phyloP scores from a whole-genome alignment of 23 tunicate genomes.

The Trididemnum miniatum region DNA sequence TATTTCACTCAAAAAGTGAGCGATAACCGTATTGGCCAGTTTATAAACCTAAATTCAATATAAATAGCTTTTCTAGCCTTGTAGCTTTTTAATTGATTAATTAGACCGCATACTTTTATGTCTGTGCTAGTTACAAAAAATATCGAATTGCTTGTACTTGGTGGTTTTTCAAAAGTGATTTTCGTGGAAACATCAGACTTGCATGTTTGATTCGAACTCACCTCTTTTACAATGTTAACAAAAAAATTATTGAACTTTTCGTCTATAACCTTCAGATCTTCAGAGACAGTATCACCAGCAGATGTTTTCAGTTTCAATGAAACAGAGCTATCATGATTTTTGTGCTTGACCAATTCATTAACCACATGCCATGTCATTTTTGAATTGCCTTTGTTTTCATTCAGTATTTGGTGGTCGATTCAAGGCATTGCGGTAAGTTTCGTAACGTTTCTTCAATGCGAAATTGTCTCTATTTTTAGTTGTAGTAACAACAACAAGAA shows the following conservation, averaged over 20 bases:
- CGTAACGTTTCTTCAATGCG: not conserved
- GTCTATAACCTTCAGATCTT: not conserved
- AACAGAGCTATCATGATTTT: not conserved
- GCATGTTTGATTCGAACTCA: not conserved
- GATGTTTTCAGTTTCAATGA: not conserved
- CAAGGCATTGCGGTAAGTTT: not conserved
- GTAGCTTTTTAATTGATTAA: not conserved
- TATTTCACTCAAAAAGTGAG: too few relatives aligned
- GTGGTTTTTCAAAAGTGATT: too few relatives aligned
- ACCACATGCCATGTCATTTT: not conserved
- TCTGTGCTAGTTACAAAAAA: not conserved
- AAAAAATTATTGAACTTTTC: slow-evolving; percentile 18
- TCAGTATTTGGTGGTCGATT: slow-evolving; percentile 2
- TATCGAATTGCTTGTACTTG: not conserved
- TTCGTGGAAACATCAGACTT: not conserved
- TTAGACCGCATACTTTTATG: not conserved
- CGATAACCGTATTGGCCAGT: too few relatives aligned
- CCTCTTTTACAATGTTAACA: slow-evolving; percentile 1
- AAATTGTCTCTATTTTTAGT: too few relatives aligned
- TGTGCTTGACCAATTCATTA: slow-evolving; percentile 4
- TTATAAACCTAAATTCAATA: slow-evolving; percentile 5
- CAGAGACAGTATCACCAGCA: not conserved
- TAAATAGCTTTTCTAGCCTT: not conserved
- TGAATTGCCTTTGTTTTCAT: not conserved
- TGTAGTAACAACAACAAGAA: too few relatives aligned